Conservation (phyloP, 1,140 invertebrate genomes). For the Aphidius gifuensis region DNA sequence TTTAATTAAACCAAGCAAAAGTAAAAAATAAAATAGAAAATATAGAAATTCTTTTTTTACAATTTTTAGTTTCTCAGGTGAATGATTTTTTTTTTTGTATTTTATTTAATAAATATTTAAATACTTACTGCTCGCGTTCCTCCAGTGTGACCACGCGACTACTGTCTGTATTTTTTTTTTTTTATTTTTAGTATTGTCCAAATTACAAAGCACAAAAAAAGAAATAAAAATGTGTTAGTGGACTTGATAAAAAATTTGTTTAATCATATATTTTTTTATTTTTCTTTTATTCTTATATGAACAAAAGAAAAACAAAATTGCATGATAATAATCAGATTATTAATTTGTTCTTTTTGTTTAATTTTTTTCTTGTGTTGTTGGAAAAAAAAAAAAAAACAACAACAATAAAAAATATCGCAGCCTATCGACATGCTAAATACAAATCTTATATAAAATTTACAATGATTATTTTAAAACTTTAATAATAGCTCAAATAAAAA, state of each 20-base stretch:
- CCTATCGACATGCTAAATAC: too few species aligned
- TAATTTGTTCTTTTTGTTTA: too few species aligned
- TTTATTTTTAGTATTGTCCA: conserved; percentile 52
- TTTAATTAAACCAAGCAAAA: conserved; percentile 11
- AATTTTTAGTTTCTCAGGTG: too few species aligned
- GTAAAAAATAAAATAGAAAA: conserved; percentile 4
- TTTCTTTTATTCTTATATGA: too few species aligned
- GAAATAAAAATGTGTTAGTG: conserved; percentile 53
- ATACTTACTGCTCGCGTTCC: conserved; percentile 82
- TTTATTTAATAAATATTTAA: conserved; percentile 2
- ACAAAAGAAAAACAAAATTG: not conserved
- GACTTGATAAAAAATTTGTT: conserved; percentile 20
- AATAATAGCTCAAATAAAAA: too few species aligned
- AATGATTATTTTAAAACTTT: too few species aligned
- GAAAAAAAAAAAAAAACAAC: too few species aligned
- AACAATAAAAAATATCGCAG: too few species aligned
- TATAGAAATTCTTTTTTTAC: not conserved
- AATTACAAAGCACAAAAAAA: conserved; percentile 57
- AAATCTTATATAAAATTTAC: too few species aligned
- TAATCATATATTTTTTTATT: not conserved
- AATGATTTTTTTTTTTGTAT: conserved; percentile 2
- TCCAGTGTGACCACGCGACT: conserved; percentile 72
- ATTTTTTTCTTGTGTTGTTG: too few species aligned
- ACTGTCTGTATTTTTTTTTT: conserved; percentile 63
- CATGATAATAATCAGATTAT: not conserved